Conservation (phyloP, 2,888 invertebrate genomes). For the Graphium colonna region DNA sequence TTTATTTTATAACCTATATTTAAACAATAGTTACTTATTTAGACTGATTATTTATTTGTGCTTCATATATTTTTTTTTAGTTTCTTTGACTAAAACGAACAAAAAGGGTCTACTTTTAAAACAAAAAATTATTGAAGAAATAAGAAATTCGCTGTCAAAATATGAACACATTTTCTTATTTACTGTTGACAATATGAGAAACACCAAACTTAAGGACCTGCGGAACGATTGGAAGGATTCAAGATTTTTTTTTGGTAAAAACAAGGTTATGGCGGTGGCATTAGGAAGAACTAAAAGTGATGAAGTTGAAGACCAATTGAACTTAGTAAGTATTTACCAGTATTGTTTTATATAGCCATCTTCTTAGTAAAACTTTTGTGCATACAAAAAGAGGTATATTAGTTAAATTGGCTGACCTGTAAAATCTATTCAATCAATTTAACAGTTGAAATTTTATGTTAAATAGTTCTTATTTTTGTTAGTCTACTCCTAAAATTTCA, state of each 20-base stretch:
- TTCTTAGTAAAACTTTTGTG: no score
- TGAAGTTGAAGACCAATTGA: conserved; percentile 90
- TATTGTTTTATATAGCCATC: no score
- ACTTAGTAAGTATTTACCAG: conserved; percentile 66
- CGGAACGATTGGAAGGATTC: conserved; percentile 94
- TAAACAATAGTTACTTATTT: background rate
- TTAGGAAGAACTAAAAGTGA: conserved; percentile 90
- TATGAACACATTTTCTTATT: conserved; percentile 94
- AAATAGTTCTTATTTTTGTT: no score
- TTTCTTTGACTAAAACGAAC: conserved; percentile 95
- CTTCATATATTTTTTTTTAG: conserved; percentile 79
- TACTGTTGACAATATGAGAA: conserved; percentile 95
- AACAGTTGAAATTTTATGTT: no score
- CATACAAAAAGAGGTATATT: no score
- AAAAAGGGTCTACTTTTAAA: conserved; percentile 95
- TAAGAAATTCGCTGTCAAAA: conserved; percentile 88
- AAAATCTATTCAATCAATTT: no score
- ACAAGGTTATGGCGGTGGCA: conserved; percentile 95
- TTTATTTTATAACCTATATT: conserved; percentile 26
- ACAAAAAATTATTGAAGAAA: conserved; percentile 93
- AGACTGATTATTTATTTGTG: conserved; percentile 24
- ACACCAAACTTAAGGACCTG: conserved; percentile 91
- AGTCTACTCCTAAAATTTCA: no score
- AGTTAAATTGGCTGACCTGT: no score
- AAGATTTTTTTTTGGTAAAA: conserved; percentile 98